Conservation (phyloP, 2,888 invertebrate species). For the Zele albiditarsus region DNA sequence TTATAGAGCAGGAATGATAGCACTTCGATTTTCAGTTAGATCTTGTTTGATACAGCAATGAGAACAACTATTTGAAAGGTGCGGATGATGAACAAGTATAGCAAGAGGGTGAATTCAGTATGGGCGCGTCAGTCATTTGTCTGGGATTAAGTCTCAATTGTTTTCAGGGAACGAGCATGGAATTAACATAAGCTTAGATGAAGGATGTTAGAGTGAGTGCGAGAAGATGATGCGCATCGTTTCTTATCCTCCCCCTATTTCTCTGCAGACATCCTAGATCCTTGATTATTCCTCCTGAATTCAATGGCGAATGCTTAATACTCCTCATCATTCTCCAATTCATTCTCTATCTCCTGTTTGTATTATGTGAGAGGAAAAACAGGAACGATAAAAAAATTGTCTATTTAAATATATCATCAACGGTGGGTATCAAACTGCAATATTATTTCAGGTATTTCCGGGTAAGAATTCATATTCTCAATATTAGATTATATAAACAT, state of each 20-base stretch:
- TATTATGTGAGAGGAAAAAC: background rate
- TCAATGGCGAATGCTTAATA: conserved; percentile 58
- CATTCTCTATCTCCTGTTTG: background rate
- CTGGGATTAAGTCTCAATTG: conserved; percentile 72
- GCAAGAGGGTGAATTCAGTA: conserved; percentile 30
- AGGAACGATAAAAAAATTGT: background rate
- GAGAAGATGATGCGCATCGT: conserved; percentile 11
- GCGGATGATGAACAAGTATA: background rate
- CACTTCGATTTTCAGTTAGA: no score
- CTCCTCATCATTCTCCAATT: conserved; percentile 44
- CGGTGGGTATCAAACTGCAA: background rate
- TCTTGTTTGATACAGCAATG: no score
- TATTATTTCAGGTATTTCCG: background rate
- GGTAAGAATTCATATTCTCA: background rate
- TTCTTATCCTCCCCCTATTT: background rate
- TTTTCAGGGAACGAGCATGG: conserved; percentile 64
- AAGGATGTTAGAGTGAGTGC: conserved; percentile 65
- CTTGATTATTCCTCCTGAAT: conserved; percentile 63
- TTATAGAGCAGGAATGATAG: no score
- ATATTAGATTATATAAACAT: background rate
- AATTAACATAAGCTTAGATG: conserved; percentile 73
- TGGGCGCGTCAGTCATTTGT: conserved; percentile 71
- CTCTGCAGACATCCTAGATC: conserved; percentile 47
- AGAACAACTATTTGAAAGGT: background rate
- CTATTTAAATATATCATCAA: background rate